Percentiles rank a stretch among this genome's conserved stretches.
phyloP scores from a whole-genome alignment of 2,888 invertebrate genomes.

The Megaustenia siamemsis region DNA sequence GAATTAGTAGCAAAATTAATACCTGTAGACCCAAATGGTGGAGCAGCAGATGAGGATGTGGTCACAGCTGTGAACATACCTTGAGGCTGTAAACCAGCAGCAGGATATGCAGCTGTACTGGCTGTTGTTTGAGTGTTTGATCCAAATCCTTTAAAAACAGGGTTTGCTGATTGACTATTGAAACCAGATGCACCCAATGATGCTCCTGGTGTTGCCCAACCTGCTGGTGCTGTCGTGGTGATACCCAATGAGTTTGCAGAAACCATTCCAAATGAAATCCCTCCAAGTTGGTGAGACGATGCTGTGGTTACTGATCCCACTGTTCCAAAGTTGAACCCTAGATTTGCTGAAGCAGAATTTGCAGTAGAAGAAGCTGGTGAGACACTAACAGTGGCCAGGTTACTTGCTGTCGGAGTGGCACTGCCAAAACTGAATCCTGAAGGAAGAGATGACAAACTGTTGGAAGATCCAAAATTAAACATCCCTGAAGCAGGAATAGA shows the following conservation, averaged over 20 bases:
- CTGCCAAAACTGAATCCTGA: conserved; percentile 36
- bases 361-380: neutral
- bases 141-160: conserved; percentile 22
- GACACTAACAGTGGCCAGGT: neutral
- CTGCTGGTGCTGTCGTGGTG: neutral
- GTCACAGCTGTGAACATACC: neutral
- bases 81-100: neutral
- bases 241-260: neutral
- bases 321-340: conserved; percentile 41
- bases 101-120: neutral
- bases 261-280: neutral
- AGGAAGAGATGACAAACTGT: neutral
- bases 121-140: neutral
- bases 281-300: neutral
- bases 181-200: neutral
- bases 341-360: neutral
- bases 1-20: neutral
- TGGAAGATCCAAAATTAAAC: conserved; percentile 34
- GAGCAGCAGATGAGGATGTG: neutral
- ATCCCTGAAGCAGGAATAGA: neutral
- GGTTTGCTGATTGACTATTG: neutral
- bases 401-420: neutral
- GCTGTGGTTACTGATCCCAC: neutral
- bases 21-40: neutral
- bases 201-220: neutral